Evolutionary conservation across 2,888 invertebrate species (phyloP).

Genomic region (Phasia obesa): DNA sequence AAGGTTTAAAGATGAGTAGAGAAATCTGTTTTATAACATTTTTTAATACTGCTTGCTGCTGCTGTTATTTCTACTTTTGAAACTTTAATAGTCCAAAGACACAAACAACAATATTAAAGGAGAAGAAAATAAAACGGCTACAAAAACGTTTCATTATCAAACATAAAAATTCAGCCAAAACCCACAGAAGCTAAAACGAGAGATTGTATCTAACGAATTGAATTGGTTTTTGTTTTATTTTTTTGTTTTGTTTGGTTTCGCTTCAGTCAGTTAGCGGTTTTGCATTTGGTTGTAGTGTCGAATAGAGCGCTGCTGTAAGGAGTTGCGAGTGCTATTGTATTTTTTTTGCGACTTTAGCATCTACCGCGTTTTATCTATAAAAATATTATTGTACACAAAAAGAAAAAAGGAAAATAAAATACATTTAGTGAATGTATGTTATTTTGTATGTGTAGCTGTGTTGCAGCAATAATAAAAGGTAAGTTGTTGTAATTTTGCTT

Average conservation of each 20-base stretch:
- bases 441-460: neutral
- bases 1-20: slow-evolving; percentile 25
- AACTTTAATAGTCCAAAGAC: slow-evolving; percentile 42
- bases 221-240: slow-evolving; percentile 23
- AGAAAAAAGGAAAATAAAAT: no score
- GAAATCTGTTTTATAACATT: slow-evolving; percentile 39
- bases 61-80: slow-evolving; percentile 21
- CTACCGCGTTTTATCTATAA: slow-evolving; percentile 17
- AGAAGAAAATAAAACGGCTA: slow-evolving; percentile 12
- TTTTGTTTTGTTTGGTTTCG: no score
- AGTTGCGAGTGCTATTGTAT: neutral
- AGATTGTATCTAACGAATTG: slow-evolving; percentile 32
- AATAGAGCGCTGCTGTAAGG: slow-evolving; percentile 3
- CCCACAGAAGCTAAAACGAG: slow-evolving; percentile 35
- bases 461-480: slow-evolving; percentile 52
- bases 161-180: slow-evolving; percentile 37
- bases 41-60: slow-evolving; percentile 12
- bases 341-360: slow-evolving; percentile 36
- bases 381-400: neutral
- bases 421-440: slow-evolving; percentile 14
- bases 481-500: slow-evolving; percentile 24
- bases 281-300: slow-evolving; percentile 30
- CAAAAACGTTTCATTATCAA: slow-evolving; percentile 43
- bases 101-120: slow-evolving; percentile 3
- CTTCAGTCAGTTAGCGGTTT: slow-evolving; percentile 50